These are phyloP conservation scores for Ophioninae sp. DNA, from an alignment of 2,888 invertebrate genomes.

Conservation along the genomic window DNA sequence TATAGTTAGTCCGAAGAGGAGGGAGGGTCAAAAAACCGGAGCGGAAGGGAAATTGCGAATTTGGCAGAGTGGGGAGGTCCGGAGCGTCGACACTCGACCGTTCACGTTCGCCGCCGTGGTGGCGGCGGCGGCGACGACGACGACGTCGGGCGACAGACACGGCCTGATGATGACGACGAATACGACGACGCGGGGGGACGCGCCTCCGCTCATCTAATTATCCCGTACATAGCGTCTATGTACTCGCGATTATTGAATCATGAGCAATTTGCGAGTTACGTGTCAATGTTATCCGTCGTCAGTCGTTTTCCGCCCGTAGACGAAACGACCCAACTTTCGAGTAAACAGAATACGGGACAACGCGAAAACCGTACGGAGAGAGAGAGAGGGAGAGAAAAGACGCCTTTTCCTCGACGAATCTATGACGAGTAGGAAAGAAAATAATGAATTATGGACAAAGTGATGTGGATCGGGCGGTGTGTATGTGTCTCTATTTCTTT, in stretches of 20 bases:
- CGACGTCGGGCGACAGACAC: slow-evolving; percentile 17
- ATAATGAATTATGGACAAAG: neutral
- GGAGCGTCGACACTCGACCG: slow-evolving; percentile 28
- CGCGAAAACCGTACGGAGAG: neutral
- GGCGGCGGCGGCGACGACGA: slow-evolving; percentile 46
- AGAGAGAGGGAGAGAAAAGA: neutral
- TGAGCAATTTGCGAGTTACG: slow-evolving; percentile 70
- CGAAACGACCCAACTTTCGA: slow-evolving; percentile 32
- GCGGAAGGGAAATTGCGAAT: slow-evolving; percentile 23
- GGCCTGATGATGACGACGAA: slow-evolving; percentile 27
- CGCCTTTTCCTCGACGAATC: neutral
- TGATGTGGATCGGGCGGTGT: slow-evolving; percentile 1
- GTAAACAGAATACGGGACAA: neutral
- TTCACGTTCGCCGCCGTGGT: slow-evolving; percentile 33
- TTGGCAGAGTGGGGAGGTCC: neutral
- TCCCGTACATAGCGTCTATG: slow-evolving; percentile 31
- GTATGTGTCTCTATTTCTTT: slow-evolving; percentile 1
- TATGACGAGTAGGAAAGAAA: neutral
- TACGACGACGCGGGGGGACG: slow-evolving; percentile 44
- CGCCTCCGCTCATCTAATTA: slow-evolving; percentile 65
- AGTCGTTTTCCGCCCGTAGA: slow-evolving; percentile 64
- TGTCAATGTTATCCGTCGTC: slow-evolving; percentile 43
- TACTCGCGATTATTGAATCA: slow-evolving; percentile 73
- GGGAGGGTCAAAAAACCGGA: neutral
- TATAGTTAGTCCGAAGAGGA: neutral